These are phyloP conservation scores for Shargacucullia verbasci DNA, from an alignment of 2,888 invertebrate genomes.

Conservation along the genomic window DNA sequence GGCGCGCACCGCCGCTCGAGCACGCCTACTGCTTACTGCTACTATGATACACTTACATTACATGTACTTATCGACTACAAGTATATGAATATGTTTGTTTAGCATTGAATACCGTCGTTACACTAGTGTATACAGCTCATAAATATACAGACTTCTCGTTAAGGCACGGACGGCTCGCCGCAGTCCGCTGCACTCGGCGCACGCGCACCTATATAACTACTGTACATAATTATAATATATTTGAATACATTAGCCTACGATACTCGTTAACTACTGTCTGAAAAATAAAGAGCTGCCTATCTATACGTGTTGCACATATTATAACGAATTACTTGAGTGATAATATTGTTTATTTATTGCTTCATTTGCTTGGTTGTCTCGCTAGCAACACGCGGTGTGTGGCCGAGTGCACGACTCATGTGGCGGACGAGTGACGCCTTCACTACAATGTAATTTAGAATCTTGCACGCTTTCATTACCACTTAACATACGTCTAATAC, in stretches of 20 bases:
- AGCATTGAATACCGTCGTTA: slow-evolving; percentile 27
- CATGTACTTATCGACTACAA: slow-evolving; percentile 51
- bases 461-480: slow-evolving; percentile 78
- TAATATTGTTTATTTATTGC: background rate
- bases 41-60: slow-evolving; percentile 46
- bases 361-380: background rate
- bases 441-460: slow-evolving; percentile 83
- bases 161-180: slow-evolving; percentile 78
- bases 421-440: slow-evolving; percentile 68
- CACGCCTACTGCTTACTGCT: slow-evolving; percentile 4
- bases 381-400: slow-evolving; percentile 14
- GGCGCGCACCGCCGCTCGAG: background rate
- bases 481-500: slow-evolving; percentile 51
- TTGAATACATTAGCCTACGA: slow-evolving; percentile 13
- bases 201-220: slow-evolving; percentile 15
- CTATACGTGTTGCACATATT: slow-evolving; percentile 13
- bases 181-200: slow-evolving; percentile 52
- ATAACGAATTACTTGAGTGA: slow-evolving; percentile 4
- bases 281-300: slow-evolving; percentile 34
- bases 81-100: slow-evolving; percentile 37
- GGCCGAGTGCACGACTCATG: slow-evolving; percentile 48
- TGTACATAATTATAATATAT: slow-evolving; percentile 10
- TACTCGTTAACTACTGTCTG: slow-evolving; percentile 9
- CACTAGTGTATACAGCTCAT: slow-evolving; percentile 56
- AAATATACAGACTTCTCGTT: slow-evolving; percentile 75